Percentiles rank a stretch among this genome's conserved stretches.
Evolutionary conservation across 2,888 invertebrate genomes (phyloP).

Genomic region (Hymenopus coronatus): DNA sequence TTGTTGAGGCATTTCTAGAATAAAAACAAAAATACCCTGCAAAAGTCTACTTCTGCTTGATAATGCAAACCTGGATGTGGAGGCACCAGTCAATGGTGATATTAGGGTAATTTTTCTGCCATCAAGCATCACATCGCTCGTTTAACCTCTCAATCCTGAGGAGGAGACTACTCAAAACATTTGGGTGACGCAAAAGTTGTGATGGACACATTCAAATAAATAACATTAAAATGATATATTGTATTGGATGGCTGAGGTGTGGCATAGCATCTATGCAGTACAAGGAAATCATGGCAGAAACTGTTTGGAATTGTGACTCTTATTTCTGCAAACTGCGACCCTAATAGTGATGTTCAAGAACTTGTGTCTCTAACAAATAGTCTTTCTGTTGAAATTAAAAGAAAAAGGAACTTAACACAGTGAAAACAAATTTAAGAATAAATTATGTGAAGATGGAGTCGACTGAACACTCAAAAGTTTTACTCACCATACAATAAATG

Average conservation of each 20-base stretch:
- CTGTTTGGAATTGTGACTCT: too few relatives aligned
- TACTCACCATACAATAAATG: too few relatives aligned
- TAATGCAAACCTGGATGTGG: not conserved
- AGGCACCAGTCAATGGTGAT: not conserved
- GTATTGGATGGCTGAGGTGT: not conserved
- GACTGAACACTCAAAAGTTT: too few relatives aligned
- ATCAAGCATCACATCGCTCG: not conserved
- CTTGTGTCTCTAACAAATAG: too few relatives aligned
- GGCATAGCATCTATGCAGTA: too few relatives aligned
- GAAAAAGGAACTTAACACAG: too few relatives aligned
- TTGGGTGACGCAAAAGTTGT: not conserved
- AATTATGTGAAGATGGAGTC: too few relatives aligned
- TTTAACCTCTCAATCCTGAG: not conserved
- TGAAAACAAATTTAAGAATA: too few relatives aligned
- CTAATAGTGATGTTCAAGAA: too few relatives aligned
- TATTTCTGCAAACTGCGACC: too few relatives aligned
- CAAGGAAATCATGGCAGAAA: too few relatives aligned
- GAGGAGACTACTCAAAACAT: not conserved
- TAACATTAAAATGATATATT: conserved; percentile 1
- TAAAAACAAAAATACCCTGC: not conserved
- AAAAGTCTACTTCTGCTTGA: not conserved
- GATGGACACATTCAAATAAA: not conserved
- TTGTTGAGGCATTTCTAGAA: not conserved
- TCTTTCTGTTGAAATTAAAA: too few relatives aligned
- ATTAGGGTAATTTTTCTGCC: not conserved